Conservation (phyloP, 2,888 invertebrate species). For the Conus canariensis region DNA sequence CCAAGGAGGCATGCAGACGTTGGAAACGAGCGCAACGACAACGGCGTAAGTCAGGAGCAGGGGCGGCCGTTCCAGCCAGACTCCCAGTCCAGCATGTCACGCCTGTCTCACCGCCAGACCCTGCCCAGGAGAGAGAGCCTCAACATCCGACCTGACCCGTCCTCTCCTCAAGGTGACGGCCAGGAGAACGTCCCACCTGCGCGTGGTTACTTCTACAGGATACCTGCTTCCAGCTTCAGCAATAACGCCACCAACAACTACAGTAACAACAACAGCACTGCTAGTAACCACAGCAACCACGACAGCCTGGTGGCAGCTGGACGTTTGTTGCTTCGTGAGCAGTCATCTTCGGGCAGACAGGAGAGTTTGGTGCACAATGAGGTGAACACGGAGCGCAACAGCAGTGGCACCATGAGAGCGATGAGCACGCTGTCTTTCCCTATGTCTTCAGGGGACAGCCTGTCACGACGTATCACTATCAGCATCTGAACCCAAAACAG, state of each 20-base stretch:
- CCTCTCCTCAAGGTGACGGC: not conserved
- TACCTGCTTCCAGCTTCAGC: not conserved
- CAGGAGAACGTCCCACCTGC: slow-evolving; percentile 38
- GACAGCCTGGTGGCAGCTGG: not conserved
- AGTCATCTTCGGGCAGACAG: not conserved
- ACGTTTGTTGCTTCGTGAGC: not conserved
- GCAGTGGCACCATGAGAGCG: not conserved
- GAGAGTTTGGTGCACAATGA: not conserved
- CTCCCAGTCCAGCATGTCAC: slow-evolving; percentile 5
- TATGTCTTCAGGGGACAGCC: not conserved
- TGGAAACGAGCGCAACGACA: not conserved
- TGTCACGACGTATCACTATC: slow-evolving; percentile 4
- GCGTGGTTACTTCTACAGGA: not conserved
- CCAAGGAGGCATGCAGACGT: not conserved
- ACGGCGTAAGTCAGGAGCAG: not conserved
- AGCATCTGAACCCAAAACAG: not conserved
- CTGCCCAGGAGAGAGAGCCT: not conserved
- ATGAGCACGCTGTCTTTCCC: not conserved
- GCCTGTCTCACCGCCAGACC: not conserved
- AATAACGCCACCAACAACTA: slow-evolving; percentile 8
- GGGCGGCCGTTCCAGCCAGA: not conserved
- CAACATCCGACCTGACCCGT: not conserved
- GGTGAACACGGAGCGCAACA: not conserved
- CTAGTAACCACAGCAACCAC: not conserved
- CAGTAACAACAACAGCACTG: not conserved